Conservation (phyloP, 2,797 vertebrate species). For the Periophthalmus magnuspinnatus region DNA sequence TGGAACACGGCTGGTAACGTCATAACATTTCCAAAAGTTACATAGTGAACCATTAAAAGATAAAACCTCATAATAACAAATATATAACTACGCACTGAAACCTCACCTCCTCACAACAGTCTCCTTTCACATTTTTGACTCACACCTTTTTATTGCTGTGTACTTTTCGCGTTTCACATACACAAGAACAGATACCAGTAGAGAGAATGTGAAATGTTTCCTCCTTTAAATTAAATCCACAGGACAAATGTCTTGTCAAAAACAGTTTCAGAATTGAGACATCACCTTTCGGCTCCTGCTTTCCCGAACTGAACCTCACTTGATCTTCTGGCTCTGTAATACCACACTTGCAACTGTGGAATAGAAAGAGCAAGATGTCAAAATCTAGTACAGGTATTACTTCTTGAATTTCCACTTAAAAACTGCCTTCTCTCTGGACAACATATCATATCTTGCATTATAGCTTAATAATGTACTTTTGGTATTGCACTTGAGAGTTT, state of each 20-base stretch:
- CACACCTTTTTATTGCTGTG: neutral
- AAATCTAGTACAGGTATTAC: neutral
- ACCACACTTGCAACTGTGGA: neutral
- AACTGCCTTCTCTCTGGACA: neutral
- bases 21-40: no score
- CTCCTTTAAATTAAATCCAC: neutral
- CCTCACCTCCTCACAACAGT: neutral
- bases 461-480: neutral
- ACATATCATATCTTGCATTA: neutral
- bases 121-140: neutral
- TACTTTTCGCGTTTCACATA: neutral
- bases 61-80: neutral
- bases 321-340: neutral
- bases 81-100: neutral
- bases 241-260: constrained; percentile 2
- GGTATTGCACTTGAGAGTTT: neutral
- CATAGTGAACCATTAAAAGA: no score
- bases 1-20: no score
- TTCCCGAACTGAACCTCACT: neutral
- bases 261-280: neutral
- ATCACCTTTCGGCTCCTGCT: constrained; percentile 5
- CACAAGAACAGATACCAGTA: neutral
- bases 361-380: neutral
- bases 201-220: neutral
- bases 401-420: neutral